Base-by-base conservation (phyloP, 2,888 invertebrate species). In the Hyposoter dolosus region DNA sequence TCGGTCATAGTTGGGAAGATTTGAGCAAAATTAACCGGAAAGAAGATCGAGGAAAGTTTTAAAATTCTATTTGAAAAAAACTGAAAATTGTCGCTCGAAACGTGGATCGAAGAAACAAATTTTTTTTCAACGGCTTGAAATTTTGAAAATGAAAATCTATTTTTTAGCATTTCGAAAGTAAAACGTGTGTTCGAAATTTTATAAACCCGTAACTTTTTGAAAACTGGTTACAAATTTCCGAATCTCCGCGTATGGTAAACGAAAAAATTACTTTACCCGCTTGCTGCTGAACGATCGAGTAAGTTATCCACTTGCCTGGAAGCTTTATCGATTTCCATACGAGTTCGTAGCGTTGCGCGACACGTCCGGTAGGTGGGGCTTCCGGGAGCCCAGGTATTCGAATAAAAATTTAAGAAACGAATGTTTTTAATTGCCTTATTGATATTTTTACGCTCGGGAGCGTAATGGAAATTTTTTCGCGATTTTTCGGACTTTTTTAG, bases 341-440 rank as follows among this genome's bases (percentile, higher is more conserved):
- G 47, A 60, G 84, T 82, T 79, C 86, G 45, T 82, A 76, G 86
- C 88, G 91, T 92, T 92, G 81, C 80, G 82, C 71, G 71, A 76
- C 79, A 53, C 85, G 69, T 85, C 91, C 91, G 90, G 88, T 91
- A 93, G 93, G 91, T 93, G 93, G 82, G 56, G 93, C 90, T 89
- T 79, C 78, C 80, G 84, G 87, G 84, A 82, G 80, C 17, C 45
- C 40, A 43, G 10, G 2, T 10, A 47, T 32, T 53, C 28, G 1
- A 60, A 60, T 56, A 23, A 28, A 28, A 40, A 1, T 10, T 10
- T 2, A 6, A 4, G 5, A 35, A 35, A 35, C 35, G 0, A 40
- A 10, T 40, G 0, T 40, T 9, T 10, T 7, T 40, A 40, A 6
- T 40, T 40, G 9, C 40, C 0, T 10, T 10, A 40, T 40, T 40